Percentiles rank a stretch among this genome's conserved stretches.
phyloP scores from a whole-genome alignment of 2,797 vertebrate genomes.

The Acrossocheilus fasciatus region DNA sequence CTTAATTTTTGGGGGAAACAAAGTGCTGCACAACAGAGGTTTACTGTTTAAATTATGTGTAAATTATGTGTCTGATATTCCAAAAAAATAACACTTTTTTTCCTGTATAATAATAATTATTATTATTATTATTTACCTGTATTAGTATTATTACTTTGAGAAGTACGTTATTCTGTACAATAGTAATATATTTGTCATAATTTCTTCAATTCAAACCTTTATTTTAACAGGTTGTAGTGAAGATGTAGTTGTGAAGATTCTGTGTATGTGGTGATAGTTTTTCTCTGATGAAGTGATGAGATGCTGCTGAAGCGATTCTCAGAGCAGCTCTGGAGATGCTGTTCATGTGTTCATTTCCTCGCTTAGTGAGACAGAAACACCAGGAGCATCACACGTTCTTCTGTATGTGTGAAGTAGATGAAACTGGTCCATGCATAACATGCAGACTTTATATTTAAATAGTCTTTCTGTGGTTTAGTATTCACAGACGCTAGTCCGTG shows the following conservation, averaged over 20 bases:
- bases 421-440: background rate
- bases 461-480: background rate
- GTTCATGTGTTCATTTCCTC: background rate
- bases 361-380: background rate
- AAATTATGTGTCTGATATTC: background rate
- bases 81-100: background rate
- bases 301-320: background rate
- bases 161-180: background rate
- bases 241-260: background rate
- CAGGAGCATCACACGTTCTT: background rate
- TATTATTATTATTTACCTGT: background rate
- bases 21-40: background rate
- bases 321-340: background rate
- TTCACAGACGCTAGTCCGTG: background rate
- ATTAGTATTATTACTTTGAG: background rate
- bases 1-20: no score
- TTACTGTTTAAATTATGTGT: background rate
- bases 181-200: background rate
- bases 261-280: background rate
- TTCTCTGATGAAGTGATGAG: background rate
- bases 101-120: background rate
- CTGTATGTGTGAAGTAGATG: background rate
- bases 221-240: background rate
- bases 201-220: background rate
- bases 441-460: background rate